Base-by-base conservation (phyloP, 2,888 invertebrate genomes). In the Steromphala cineraria region DNA sequence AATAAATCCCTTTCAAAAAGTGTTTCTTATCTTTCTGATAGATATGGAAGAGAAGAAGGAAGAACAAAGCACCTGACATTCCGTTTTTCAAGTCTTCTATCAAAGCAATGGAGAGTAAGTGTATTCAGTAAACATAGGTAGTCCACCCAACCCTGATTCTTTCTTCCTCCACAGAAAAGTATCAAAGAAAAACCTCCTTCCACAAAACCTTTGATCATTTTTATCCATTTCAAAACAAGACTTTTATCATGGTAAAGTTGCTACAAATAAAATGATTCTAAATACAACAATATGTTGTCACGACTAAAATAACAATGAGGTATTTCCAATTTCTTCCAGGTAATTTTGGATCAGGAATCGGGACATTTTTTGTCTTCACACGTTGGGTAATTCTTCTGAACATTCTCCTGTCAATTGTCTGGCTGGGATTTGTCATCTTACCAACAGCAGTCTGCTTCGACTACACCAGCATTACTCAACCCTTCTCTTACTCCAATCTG, bases 341-440 rank as follows among this genome's bases (percentile, higher is more conserved):
- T 86, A 86, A 89, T 75, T 90, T 88, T 87, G 89, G 89, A 10
- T 89, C 90, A 46, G 87, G 89, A 5, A 87, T 90, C 75, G 88
- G 88, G n/a, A 87, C 90, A 2, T 78, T 90, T 67, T 89, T 90
- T 82, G 83, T 89, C 17, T 90, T 89, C 80, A 85, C 82, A 46
- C 84, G 88, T 55, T 90, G 90, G 90, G 76, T 89, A 3, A 79
- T 90, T 46, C 53, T 84, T n/a, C 80, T 88, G 74, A 89, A 90
- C 53, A 28, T 88, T 4, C 53, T 84, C 10, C 82, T 90, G 21
- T 78, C 86, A 1, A 0, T 87, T 15, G 56, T 89, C 19, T 90
- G 90, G 90, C 36, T 84, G 3, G 78, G 83, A 7, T 74, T 89
- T 36, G 87, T 89, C 13, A 82, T 89, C 17, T 31, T 89, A 8